Conservation (phyloP, 1,140 invertebrate genomes). For the Drosophila punjabiensis region DNA sequence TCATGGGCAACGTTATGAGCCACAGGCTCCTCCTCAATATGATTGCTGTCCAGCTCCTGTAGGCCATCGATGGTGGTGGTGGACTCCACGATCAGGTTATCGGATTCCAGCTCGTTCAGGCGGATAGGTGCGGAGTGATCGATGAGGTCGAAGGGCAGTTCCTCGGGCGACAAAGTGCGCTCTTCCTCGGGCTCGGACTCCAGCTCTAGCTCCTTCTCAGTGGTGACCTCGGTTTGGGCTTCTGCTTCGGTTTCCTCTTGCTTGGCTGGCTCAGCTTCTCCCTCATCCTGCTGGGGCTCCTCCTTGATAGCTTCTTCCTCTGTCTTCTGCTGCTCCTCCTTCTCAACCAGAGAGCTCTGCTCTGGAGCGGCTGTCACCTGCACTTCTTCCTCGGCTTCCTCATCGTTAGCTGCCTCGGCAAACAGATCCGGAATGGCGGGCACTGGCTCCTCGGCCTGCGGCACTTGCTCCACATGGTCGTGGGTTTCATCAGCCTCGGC, state of each 20-base stretch:
- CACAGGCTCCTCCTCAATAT: conserved; percentile 50
- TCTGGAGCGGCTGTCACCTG: conserved; percentile 23
- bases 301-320: conserved; percentile 38
- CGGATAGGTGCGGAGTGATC: conserved; percentile 46
- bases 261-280: conserved; percentile 2
- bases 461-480: conserved; percentile 37
- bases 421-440: conserved; percentile 34
- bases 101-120: conserved; percentile 69
- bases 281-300: conserved; percentile 7
- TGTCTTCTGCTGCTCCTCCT: not conserved
- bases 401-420: conserved; percentile 43
- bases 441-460: conserved; percentile 9
- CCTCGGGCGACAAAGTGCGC: conserved; percentile 64
- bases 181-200: conserved; percentile 46
- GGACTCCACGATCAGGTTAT: conserved; percentile 72
- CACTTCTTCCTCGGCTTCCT: conserved; percentile 13
- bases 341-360: not conserved
- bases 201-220: conserved; percentile 25
- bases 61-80: conserved; percentile 65
- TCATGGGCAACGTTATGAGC: conserved; percentile 34
- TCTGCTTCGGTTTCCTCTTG: conserved; percentile 22
- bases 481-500: conserved; percentile 60
- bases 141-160: conserved; percentile 72
- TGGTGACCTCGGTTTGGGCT: conserved; percentile 20
- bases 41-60: conserved; percentile 59